These are phyloP conservation scores for Antheraea yamamai DNA, from an alignment of 2,888 invertebrate species.

Conservation along the genomic window DNA sequence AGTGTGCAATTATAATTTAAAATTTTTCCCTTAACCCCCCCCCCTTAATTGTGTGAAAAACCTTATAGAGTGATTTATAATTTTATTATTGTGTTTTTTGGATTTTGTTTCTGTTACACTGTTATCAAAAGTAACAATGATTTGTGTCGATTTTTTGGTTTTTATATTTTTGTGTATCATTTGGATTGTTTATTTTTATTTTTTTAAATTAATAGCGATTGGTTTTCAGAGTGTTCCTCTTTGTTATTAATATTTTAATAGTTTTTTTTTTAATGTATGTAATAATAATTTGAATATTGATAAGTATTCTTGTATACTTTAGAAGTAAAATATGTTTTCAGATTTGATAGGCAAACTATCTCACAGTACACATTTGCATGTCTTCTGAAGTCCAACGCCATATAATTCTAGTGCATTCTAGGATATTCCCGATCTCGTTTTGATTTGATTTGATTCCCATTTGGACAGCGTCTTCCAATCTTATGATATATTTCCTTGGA, in stretches of 20 bases:
- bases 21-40: too few species aligned
- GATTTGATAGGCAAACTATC: background rate
- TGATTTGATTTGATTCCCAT: too few species aligned
- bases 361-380: slow-evolving; percentile 1
- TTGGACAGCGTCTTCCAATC: too few species aligned
- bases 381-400: background rate
- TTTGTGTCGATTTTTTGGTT: background rate
- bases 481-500: too few species aligned
- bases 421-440: background rate
- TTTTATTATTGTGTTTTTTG: background rate
- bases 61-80: too few species aligned
- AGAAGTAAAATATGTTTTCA: background rate
- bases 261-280: background rate
- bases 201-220: background rate
- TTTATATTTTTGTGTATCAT: background rate
- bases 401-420: background rate
- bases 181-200: background rate
- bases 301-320: background rate
- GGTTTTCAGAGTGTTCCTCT: background rate
- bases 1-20: too few species aligned
- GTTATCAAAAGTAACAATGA: background rate
- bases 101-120: too few species aligned
- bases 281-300: background rate
- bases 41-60: too few species aligned
- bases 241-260: background rate